A percentile compares a stretch with the other conserved stretches of the same genome.
phyloP scores from a whole-genome alignment of 2,797 vertebrate species.

The Diceros bicornis region DNA sequence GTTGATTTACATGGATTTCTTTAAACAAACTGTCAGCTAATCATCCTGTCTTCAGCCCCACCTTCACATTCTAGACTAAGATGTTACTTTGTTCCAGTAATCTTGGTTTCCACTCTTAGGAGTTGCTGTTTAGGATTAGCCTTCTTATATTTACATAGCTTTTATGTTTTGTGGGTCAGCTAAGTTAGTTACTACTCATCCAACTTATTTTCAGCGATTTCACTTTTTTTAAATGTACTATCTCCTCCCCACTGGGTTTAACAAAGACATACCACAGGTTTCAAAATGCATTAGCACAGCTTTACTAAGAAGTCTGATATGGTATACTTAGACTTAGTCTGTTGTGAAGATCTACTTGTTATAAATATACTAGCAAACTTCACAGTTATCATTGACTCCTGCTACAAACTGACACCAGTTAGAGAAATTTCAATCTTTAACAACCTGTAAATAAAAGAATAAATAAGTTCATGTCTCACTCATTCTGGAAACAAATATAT shows the following conservation, averaged over 20 bases:
- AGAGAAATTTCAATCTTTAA: background rate
- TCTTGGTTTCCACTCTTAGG: too few relatives aligned
- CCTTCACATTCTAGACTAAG: too few relatives aligned
- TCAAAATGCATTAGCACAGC: background rate
- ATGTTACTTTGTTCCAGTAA: too few relatives aligned
- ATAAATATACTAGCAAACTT: background rate
- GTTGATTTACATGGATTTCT: too few relatives aligned
- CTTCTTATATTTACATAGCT: too few relatives aligned
- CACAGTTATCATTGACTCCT: background rate
- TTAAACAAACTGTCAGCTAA: too few relatives aligned
- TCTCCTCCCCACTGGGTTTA: background rate
- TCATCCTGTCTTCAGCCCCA: too few relatives aligned
- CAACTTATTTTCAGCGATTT: too few relatives aligned
- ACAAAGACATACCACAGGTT: background rate
- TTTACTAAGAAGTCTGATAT: background rate
- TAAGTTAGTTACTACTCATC: too few relatives aligned
- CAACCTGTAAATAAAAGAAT: background rate
- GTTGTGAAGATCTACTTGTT: background rate
- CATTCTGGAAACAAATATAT: background rate
- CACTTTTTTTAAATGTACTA: background rate
- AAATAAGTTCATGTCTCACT: background rate
- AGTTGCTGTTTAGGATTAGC: too few relatives aligned
- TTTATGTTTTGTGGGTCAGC: too few relatives aligned
- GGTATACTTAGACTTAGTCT: background rate
- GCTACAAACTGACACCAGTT: background rate